Evolutionary conservation across 2,113 vertebrate genomes (phyloP), one percentile per base, ranked within the genome.

Genomic region (Toxotes chatareus): DNA sequence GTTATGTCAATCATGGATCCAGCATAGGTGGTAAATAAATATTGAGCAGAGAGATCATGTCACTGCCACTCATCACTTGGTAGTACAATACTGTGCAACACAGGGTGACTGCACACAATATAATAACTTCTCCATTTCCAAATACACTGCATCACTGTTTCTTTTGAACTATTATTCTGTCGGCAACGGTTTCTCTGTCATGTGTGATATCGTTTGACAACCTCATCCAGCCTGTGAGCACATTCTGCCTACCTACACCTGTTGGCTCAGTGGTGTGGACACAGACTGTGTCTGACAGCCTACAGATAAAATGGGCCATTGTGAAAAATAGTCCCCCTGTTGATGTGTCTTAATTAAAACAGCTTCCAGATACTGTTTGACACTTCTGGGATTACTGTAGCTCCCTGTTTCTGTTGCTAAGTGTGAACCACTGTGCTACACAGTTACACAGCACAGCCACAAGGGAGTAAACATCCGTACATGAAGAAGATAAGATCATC

Each of bases 271-370:
- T 0, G 3, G 21, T 38, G n/a, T 11, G 16, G 16, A 34, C n/a
- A 7, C 40, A 72, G 23, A 72, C 46, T 1, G 36, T 38, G 38
- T 9, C 62, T 49, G 73, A 51, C 69, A 69, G 51, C n/a, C 32
- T 65, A 44, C 47, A 55, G 47, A 23, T 72, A 16, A 62, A 76
- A 53, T 10, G 13, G 42, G 66, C 12, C 34, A 51, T 19, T 73
- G 40, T 17, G 38, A 79, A 56, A 76, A 55, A 62, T 32, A 61
- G 8, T 69, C 34, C 9, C 27, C 1, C 0, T 10, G 14, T 38
- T 46, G 10, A 38, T 56, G 5, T 83, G 60, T 71, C 32, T 78
- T 42, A 68, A 53, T 63, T 68, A 69, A 59, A 73, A 47, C n/a
- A 40, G 47, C 31, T 63, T 42, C 59, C 11, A 73, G 38, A 47